phyloP scores from a whole-genome alignment of 1,140 invertebrate species.

The Caenorhabditis elegans region WBcel235 BX284602.5:9079001-9079500 shows the following conservation, averaged over 20 bases:
- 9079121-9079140: slow-evolving; percentile 5
- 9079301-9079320: background rate
- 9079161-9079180: slow-evolving; percentile 26
- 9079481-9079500: too few relatives aligned
- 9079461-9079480: too few relatives aligned
- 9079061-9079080: background rate
- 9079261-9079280: slow-evolving; percentile 7
- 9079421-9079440: too few relatives aligned
- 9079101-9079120: background rate
- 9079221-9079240: background rate
- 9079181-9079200: background rate
- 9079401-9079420: background rate
- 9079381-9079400: background rate
- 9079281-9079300: background rate
- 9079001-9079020: too few relatives aligned
- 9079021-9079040: too few relatives aligned
- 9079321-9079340: slow-evolving; percentile 17
- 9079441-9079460: too few relatives aligned
- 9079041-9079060: too few relatives aligned
- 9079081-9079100: slow-evolving; percentile 14
- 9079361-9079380: slow-evolving; percentile 32
- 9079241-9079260: background rate
- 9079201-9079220: background rate
- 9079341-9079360: background rate
- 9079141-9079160: background rate